A percentile compares a stretch with the other conserved stretches of the same genome.
phyloP scores from a whole-genome alignment of 1,140 invertebrate genomes.

The Bombus vancouverensis region DNA sequence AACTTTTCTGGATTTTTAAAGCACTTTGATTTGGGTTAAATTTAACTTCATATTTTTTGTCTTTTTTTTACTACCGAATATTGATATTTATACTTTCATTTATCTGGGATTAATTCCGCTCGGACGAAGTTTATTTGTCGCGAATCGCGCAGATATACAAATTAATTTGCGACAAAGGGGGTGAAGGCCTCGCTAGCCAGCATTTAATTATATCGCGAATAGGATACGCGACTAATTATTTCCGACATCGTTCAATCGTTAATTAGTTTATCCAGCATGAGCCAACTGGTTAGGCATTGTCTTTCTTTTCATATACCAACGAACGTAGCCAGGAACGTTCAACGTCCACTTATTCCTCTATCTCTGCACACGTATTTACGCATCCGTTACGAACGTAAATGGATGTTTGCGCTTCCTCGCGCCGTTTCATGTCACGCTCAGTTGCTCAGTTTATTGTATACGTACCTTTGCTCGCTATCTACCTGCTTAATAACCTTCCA shows the following conservation, averaged over 20 bases:
- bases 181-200: not conserved
- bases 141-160: not conserved
- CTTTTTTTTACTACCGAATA: not conserved
- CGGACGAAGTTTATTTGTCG: not conserved
- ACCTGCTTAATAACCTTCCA: constrained; percentile 26
- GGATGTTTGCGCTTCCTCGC: constrained; percentile 41
- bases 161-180: constrained; percentile 13
- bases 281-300: constrained; percentile 40
- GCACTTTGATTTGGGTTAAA: not conserved
- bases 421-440: constrained; percentile 42
- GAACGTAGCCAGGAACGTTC: not conserved
- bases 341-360: constrained; percentile 39
- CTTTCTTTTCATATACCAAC: constrained; percentile 41
- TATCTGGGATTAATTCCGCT: not conserved
- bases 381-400: constrained; percentile 33
- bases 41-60: not conserved
- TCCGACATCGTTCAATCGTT: constrained; percentile 74
- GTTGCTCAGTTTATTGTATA: constrained; percentile 35
- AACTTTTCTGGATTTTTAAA: not conserved
- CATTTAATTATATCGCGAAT: constrained; percentile 68
- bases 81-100: not conserved
- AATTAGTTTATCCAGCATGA: constrained; percentile 73
- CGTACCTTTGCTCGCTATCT: constrained; percentile 24
- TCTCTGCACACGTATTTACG: constrained; percentile 26
- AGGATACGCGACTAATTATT: constrained; percentile 75